A percentile compares a stretch with the other conserved stretches of the same genome.
Evolutionary conservation across 2,888 invertebrate genomes (phyloP).

Genomic region (Galerucella nymphaeae): DNA sequence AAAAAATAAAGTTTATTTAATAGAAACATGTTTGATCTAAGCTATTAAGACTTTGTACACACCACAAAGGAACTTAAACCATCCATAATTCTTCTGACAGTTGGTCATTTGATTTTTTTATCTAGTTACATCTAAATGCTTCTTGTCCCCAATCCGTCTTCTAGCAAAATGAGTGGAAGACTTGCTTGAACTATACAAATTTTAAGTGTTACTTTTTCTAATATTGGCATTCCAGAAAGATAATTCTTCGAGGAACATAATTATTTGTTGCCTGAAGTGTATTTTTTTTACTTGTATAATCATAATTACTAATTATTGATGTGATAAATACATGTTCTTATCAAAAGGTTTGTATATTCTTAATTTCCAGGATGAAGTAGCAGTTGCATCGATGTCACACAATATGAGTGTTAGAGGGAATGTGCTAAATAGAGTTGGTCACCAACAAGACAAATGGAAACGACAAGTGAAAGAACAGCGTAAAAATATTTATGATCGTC

Average conservation of each 20-base stretch:
- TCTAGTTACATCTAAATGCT: too few relatives aligned
- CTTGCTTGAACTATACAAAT: too few relatives aligned
- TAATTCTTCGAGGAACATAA: too few relatives aligned
- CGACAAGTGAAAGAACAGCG: slow-evolving; percentile 95
- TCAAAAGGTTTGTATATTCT: neutral
- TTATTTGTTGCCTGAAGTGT: neutral
- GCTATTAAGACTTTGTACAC: too few relatives aligned
- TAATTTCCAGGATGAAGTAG: slow-evolving; percentile 71
- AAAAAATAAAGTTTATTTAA: neutral
- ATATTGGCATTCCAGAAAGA: too few relatives aligned
- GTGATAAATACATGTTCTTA: too few relatives aligned
- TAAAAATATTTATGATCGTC: slow-evolving; percentile 95
- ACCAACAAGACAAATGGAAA: slow-evolving; percentile 98
- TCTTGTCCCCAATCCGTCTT: too few relatives aligned
- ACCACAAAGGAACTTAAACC: too few relatives aligned
- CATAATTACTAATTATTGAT: neutral
- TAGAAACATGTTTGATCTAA: neutral
- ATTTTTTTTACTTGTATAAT: slow-evolving; percentile 5
- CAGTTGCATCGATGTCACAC: slow-evolving; percentile 75
- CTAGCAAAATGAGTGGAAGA: too few relatives aligned
- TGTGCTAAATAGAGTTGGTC: slow-evolving; percentile 93
- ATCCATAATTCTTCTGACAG: too few relatives aligned
- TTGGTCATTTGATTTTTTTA: too few relatives aligned
- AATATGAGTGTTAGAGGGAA: slow-evolving; percentile 82
- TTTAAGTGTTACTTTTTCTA: too few relatives aligned